A percentile compares a stretch with the other conserved stretches of the same genome.
Evolutionary conservation across 2,797 vertebrate genomes (phyloP).

Genomic region (Galaxias olidus): DNA sequence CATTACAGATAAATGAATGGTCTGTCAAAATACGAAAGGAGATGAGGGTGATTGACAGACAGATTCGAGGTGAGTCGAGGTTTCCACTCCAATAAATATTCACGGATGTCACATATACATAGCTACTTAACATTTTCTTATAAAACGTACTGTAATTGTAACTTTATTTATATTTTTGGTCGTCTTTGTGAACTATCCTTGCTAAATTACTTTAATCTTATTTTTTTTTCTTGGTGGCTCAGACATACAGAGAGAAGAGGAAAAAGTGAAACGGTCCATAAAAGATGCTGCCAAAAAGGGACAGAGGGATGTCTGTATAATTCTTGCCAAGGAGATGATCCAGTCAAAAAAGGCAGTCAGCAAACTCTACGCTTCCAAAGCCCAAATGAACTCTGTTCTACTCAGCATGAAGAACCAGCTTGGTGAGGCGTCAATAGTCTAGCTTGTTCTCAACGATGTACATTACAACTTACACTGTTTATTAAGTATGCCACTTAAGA

Average conservation of each 20-base stretch:
- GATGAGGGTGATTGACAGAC: slow-evolving; percentile 93
- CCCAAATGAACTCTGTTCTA: slow-evolving; percentile 96
- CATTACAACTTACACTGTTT: not conserved
- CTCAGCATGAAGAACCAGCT: slow-evolving; percentile 99
- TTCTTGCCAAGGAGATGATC: slow-evolving; percentile 95
- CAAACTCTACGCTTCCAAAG: slow-evolving; percentile 95
- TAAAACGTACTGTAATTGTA: too few species aligned
- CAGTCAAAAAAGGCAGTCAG: slow-evolving; percentile 87
- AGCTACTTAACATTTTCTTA: too few species aligned
- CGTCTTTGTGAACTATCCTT: too few species aligned
- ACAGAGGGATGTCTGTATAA: slow-evolving; percentile 90
- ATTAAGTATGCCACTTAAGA: not conserved
- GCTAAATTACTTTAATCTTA: not conserved
- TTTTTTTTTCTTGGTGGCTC: slow-evolving; percentile 31
- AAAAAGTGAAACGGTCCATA: slow-evolving; percentile 95
- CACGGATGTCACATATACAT: too few species aligned
- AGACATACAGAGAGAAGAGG: slow-evolving; percentile 98
- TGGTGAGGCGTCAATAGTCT: slow-evolving; percentile 74
- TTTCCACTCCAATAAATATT: too few species aligned
- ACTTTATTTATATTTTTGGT: too few species aligned
- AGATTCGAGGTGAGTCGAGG: slow-evolving; percentile 88
- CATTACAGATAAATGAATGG: slow-evolving; percentile 90
- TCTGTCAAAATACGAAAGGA: slow-evolving; percentile 85
- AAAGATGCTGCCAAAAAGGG: slow-evolving; percentile 97
- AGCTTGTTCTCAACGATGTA: too few species aligned